These are phyloP conservation scores for Geococcyx californianus DNA, from an alignment of 2,113 vertebrate species.

Conservation along the genomic window DNA sequence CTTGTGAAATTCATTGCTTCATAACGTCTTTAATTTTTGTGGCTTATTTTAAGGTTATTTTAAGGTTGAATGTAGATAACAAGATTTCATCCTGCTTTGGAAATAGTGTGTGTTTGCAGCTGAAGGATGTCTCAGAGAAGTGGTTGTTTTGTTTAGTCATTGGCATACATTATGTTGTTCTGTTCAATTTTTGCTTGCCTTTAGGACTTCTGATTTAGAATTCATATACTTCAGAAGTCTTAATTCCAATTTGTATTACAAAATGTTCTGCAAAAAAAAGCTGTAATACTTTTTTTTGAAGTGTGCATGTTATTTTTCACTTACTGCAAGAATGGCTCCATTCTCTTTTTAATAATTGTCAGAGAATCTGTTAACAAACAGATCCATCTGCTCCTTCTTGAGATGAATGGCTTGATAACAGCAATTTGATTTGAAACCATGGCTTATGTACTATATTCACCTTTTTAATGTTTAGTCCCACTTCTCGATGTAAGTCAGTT, in stretches of 20 bases:
- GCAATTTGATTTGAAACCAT: conserved; percentile 15
- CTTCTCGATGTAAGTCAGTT: not conserved
- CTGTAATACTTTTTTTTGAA: conserved; percentile 6
- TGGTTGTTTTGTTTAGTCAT: not conserved
- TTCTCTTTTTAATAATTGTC: conserved; percentile 25
- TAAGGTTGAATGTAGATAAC: not conserved
- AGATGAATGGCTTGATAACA: not conserved
- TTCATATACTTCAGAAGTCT: not conserved
- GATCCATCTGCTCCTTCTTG: conserved; percentile 23
- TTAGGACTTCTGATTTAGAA: not conserved
- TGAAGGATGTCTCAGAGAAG: not conserved
- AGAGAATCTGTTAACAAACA: conserved; percentile 9
- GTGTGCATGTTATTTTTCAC: conserved; percentile 22
- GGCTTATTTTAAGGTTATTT: not conserved
- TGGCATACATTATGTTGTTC: not conserved
- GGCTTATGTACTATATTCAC: not conserved
- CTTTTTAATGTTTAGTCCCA: not conserved
- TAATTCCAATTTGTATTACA: not conserved
- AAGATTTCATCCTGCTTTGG: not conserved
- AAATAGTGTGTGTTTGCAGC: not conserved
- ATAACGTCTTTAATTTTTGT: not conserved
- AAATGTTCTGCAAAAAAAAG: not conserved
- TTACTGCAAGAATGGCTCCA: not conserved
- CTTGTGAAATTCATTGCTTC: not conserved
- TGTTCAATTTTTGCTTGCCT: not conserved